These are phyloP conservation scores for Chelidonichthys spinosus DNA, from an alignment of 2,797 vertebrate species.

Conservation along the genomic window DNA sequence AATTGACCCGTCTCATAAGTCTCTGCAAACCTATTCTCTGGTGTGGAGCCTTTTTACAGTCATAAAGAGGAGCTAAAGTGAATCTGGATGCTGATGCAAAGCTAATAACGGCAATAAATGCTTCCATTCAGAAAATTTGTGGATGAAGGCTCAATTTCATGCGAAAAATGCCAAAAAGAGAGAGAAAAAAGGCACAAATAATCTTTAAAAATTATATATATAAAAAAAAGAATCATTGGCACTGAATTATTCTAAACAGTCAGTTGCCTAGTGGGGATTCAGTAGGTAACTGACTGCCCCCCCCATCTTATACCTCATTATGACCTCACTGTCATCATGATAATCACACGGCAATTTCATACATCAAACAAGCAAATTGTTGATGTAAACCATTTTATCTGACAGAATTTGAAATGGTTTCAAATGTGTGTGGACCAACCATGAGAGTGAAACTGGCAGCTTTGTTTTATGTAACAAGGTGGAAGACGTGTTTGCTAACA, in stretches of 20 bases:
- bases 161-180: too few relatives aligned
- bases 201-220: neutral
- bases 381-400: neutral
- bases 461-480: neutral
- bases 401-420: constrained; percentile 1
- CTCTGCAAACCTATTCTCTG: neutral
- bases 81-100: too few relatives aligned
- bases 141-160: too few relatives aligned
- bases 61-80: neutral
- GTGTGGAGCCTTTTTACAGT: neutral
- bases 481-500: neutral
- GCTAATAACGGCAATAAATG: neutral
- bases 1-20: neutral
- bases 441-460: too few relatives aligned
- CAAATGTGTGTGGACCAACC: neutral
- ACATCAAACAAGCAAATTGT: neutral
- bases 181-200: too few relatives aligned
- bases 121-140: neutral
- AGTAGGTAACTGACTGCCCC: too few relatives aligned
- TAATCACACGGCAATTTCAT: constrained; percentile 1
- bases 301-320: neutral
- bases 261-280: neutral
- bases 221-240: neutral
- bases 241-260: too few relatives aligned
- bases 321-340: neutral